Evolutionary conservation across 2,113 vertebrate genomes (phyloP), one percentile per base, ranked within the genome.

Genomic region (Eudorcas thomsonii): DNA sequence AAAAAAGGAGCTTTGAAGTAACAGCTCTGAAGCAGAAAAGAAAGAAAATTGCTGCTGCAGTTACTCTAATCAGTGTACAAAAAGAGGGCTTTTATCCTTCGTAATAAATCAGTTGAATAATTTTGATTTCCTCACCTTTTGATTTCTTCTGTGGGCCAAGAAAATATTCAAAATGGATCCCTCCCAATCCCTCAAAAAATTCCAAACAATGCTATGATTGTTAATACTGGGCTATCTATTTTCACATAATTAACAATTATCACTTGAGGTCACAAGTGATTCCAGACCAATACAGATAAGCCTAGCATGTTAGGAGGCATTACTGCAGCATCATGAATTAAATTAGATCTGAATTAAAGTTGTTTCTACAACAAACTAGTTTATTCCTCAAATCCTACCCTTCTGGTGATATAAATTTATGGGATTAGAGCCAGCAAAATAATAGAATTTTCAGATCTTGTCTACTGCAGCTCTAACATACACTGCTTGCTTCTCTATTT

Each of bases 401-500:
- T 89, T 98, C 78, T 80, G 25, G 87, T 74, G 77, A 95, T 96
- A 62, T 83, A 98, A 98, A 98, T 97, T 97, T 97, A 98, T 86
- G 94, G 94, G 97, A 97, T 91, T 91, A 88, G 77, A 96, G 95
- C 90, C 96, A 98, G 93, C 55, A 97, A 98, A 97, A 98, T 98
- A 98, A 98, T 89, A 98, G 97, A 98, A 96, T 98, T 98, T 98
- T 82, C 97, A 52, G 17, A 33, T 83, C 62, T 95, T 87, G 88
- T 90, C 59, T 78, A 85, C 80, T 33, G 9, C 36, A 97, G 84
- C 33, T 95, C 10, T 67, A 85, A 97, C 7, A 88, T 77, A 94
- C 23, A 12, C 90, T 91, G 80, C 55, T 96, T 67, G 26, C 16
- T 28, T 71, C 36, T 97, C 48, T 97, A 15, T 86, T 96, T 96